Evolutionary conservation across 2,888 invertebrate species (phyloP), one percentile per base, ranked within the genome.

Genomic region (Palloptera scutellata): DNA sequence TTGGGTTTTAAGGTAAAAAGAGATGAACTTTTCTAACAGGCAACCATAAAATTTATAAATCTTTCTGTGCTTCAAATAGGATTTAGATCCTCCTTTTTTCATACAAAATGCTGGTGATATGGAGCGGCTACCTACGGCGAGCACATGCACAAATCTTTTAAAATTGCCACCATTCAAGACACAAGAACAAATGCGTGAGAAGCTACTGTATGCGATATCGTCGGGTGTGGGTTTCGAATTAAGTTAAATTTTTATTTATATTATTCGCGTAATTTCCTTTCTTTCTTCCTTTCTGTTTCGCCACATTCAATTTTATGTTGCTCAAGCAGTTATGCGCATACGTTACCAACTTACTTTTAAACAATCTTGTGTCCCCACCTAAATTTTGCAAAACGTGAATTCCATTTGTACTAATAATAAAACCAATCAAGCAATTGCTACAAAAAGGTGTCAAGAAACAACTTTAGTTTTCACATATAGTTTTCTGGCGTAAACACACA

Each of bases 61-160:
- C 1, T 57, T 30, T 19, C 5, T n/a, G 0, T 62, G n/a, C 57
- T 43, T 15, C 3, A 11, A 48, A 58, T 79, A 97, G 94, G 97
- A 98, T 83, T 86, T 98, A 72, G 94, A 95, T 85, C 98, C 99
- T 12, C 92, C 96, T 1, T 97, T 99, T 86, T 96, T 96, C 81
- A 96, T 99, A 79, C 97, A 98, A 80, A 93, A 94, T 70, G 95
- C 95, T 66, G 97, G 96, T 12, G 90, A 90, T 59, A 91, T 94
- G 74, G 95, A 96, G 82, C 90, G 97, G 13, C 89, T 99, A 79
- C 98, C 98, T 0, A 96, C 98, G 12, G 95, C 98, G 10, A 96
- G 96, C 84, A 99, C 99, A 5, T 99, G 98, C 83, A 95, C 99
- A 92, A 98, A 99, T 88, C 88, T 99, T 71, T 87, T 99, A 70